phyloP scores from a whole-genome alignment of 1,140 invertebrate genomes.

The Formica selysi region DNA sequence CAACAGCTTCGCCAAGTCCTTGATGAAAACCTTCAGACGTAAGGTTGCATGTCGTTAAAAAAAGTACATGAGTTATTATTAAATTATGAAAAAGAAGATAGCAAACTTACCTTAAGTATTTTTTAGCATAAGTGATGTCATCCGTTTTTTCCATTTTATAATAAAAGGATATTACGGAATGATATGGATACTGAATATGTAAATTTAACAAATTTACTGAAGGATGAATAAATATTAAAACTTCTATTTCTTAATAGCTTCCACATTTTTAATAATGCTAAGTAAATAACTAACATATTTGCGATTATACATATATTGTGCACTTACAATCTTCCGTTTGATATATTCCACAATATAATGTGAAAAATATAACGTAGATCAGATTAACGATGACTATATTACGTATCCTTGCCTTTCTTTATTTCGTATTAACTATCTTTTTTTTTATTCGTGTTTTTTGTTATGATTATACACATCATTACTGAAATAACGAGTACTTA shows the following conservation, averaged over 20 bases:
- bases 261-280: not conserved
- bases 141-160: not conserved
- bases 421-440: slow-evolving; percentile 1
- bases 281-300: not conserved
- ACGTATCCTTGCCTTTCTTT: slow-evolving; percentile 1
- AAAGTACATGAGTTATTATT: slow-evolving; percentile 25
- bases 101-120: not conserved
- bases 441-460: slow-evolving; percentile 5
- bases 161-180: not conserved
- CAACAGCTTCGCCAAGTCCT: not conserved
- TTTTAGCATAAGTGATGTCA: not conserved
- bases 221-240: slow-evolving; percentile 13
- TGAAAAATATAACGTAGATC: slow-evolving; percentile 11
- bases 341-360: slow-evolving; percentile 31
- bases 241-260: not conserved
- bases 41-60: not conserved
- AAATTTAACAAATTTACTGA: not conserved
- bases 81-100: not conserved
- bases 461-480: slow-evolving; percentile 27
- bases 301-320: not conserved
- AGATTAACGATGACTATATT: slow-evolving; percentile 15
- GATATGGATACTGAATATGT: not conserved
- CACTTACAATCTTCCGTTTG: not conserved
- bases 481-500: slow-evolving; percentile 55
- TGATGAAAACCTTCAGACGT: slow-evolving; percentile 44